Conservation (phyloP, 2,113 vertebrate genomes). For the Archilochus colubris region DNA sequence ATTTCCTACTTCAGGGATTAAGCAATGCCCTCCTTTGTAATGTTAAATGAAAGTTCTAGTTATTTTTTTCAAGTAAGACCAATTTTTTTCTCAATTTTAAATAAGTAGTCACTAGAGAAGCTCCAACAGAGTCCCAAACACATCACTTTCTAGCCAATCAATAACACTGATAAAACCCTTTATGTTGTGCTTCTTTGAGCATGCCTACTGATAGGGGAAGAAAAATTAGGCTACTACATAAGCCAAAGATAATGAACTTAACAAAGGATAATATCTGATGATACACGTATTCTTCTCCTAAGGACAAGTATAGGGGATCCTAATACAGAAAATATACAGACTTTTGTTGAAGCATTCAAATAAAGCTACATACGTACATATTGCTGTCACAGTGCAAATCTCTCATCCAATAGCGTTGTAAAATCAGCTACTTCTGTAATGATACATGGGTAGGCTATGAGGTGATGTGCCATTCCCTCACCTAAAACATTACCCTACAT, state of each 20-base stretch:
- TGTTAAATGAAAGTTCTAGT: constrained; percentile 76
- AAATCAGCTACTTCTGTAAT: neutral
- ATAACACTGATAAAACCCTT: constrained; percentile 62
- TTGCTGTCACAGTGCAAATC: neutral
- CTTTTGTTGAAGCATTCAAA: neutral
- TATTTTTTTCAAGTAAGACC: constrained; percentile 52
- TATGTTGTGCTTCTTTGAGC: constrained; percentile 42
- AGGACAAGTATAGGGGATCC: constrained; percentile 34
- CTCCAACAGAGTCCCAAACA: constrained; percentile 31
- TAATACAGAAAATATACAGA: neutral
- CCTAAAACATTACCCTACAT: neutral
- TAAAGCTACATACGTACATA: neutral
- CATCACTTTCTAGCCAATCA: constrained; percentile 58
- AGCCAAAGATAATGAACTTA: constrained; percentile 60
- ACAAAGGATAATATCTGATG: constrained; percentile 8
- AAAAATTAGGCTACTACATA: constrained; percentile 49
- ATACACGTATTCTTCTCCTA: neutral
- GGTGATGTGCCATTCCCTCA: neutral
- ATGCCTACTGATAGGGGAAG: constrained; percentile 40
- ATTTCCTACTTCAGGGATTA: constrained; percentile 82
- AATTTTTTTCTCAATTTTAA: constrained; percentile 48
- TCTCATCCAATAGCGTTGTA: neutral
- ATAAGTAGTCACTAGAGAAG: constrained; percentile 72
- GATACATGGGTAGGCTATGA: neutral
- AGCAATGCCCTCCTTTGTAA: constrained; percentile 75